Conservation (phyloP, 2,888 invertebrate genomes). For the Epistrophella euchroma region DNA sequence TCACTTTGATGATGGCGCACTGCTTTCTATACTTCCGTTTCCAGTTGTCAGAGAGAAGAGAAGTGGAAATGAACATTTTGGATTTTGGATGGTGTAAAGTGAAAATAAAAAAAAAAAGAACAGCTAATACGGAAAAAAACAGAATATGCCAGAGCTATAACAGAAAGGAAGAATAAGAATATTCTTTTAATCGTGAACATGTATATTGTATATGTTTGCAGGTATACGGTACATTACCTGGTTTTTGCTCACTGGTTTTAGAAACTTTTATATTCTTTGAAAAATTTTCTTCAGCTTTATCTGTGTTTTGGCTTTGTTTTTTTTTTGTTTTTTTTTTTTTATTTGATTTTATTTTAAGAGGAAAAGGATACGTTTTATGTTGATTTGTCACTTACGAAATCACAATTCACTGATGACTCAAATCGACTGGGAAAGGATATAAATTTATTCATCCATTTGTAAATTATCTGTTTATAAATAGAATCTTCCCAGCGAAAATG, state of each 20-base stretch:
- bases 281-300: slow-evolving; percentile 11
- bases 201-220: slow-evolving; percentile 12
- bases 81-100: slow-evolving; percentile 44
- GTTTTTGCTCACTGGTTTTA: slow-evolving; percentile 30
- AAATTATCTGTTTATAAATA: not conserved
- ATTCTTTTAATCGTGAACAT: slow-evolving; percentile 65
- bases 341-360: not conserved
- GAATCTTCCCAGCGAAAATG: not conserved
- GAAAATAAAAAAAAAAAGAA: slow-evolving; percentile 23
- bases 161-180: slow-evolving; percentile 46
- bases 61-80: slow-evolving; percentile 64
- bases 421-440: not conserved
- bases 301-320: slow-evolving; percentile 28
- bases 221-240: slow-evolving; percentile 32
- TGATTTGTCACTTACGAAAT: slow-evolving; percentile 33
- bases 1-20: slow-evolving; percentile 71
- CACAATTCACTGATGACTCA: slow-evolving; percentile 1
- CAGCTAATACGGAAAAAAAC: not conserved
- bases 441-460: slow-evolving; percentile 5
- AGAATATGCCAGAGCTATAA: slow-evolving; percentile 11
- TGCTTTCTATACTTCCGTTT: slow-evolving; percentile 61
- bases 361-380: slow-evolving; percentile 25
- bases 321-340: slow-evolving; percentile 17
- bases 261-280: slow-evolving; percentile 2
- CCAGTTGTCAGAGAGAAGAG: slow-evolving; percentile 44